Base-by-base conservation (phyloP, 1,140 invertebrate species). In the Lysiphlebus fabarum region DNA sequence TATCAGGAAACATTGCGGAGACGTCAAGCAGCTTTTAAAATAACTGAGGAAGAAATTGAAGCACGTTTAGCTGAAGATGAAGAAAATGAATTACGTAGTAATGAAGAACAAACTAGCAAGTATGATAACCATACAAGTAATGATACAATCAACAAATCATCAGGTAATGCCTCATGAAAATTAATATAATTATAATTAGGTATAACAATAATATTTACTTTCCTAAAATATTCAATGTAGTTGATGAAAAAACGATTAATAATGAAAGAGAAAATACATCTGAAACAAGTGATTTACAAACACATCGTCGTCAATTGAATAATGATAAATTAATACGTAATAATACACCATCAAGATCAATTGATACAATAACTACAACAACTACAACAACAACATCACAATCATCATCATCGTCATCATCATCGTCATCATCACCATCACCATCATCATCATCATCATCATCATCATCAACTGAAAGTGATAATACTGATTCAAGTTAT, bases 41-140 rank as follows among this genome's bases (percentile, higher is more conserved):
- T 78, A 56, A 83, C 80, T 0, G 82, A 83, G 61, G 77, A 81
- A 49, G 81, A 83, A 61, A 83, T 83, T 14, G 80, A 82, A 50
- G 79, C 78, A 11, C 72, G 72, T 5, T 59, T 83, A 1, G 77
- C 79, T 3, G 71, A 77, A 58, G 81, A 82, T 45, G 78, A 82
- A 45, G 78, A 79, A 58, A 68, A 68, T 14, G 78, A 79, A 42
- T 44, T 48, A 34, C 53, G 51, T 7, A 61, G 67, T 11, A 62
- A 66, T 36, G 65, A 72, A 43, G 67, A 72, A 17, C 57, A 67
- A 47, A 68, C 10, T 56, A 60, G 38, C 68, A 70, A 68, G 41
- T 69, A 74, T 64, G 73, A 78, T 67, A 78, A 76, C 76, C 71
- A 77, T 76, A 74, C 65, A 63, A 74, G 74, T 78, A 78, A 78